Percentiles rank a stretch among this genome's conserved stretches.
phyloP scores from a whole-genome alignment of 1,140 invertebrate genomes.

The Halictus rubicundus region DNA sequence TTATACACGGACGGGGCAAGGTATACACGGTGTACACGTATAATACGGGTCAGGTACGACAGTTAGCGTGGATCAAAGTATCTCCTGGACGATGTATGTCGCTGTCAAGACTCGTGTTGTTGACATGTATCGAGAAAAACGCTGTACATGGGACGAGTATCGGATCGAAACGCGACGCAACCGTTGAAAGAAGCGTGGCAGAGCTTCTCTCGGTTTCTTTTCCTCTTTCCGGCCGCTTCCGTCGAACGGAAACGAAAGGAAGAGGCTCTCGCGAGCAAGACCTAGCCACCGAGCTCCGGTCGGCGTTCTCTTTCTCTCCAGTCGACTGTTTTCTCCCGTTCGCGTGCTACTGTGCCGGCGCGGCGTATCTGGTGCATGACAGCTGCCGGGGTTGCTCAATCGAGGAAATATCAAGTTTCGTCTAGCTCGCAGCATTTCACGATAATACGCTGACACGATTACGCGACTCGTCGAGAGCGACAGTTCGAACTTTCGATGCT shows the following conservation, averaged over 20 bases:
- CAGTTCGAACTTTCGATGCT: slow-evolving; percentile 25
- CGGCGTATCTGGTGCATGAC: slow-evolving; percentile 71
- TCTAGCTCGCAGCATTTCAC: slow-evolving; percentile 44
- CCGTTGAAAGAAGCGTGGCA: slow-evolving; percentile 32
- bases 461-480: slow-evolving; percentile 41
- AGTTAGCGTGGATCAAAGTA: too few species aligned
- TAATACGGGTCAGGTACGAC: too few species aligned
- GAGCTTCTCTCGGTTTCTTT: too few species aligned
- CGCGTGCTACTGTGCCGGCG: slow-evolving; percentile 47
- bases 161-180: slow-evolving; percentile 38
- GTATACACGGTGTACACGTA: too few species aligned
- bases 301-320: slow-evolving; percentile 11
- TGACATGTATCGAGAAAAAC: too few species aligned
- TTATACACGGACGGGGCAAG: too few species aligned
- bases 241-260: slow-evolving; percentile 69
- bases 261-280: slow-evolving; percentile 19
- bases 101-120: too few species aligned
- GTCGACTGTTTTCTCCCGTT: background rate
- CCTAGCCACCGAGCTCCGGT: too few species aligned
- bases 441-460: slow-evolving; percentile 46
- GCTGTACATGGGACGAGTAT: too few species aligned
- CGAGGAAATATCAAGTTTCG: slow-evolving; percentile 75
- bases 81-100: too few species aligned
- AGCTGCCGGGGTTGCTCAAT: slow-evolving; percentile 72
- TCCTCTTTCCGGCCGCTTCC: too few species aligned